These are phyloP conservation scores for Clytia hemisphaerica DNA, from an alignment of 30 jellyfish, hydroid and myxozoan genomes.

Conservation along the genomic window DNA sequence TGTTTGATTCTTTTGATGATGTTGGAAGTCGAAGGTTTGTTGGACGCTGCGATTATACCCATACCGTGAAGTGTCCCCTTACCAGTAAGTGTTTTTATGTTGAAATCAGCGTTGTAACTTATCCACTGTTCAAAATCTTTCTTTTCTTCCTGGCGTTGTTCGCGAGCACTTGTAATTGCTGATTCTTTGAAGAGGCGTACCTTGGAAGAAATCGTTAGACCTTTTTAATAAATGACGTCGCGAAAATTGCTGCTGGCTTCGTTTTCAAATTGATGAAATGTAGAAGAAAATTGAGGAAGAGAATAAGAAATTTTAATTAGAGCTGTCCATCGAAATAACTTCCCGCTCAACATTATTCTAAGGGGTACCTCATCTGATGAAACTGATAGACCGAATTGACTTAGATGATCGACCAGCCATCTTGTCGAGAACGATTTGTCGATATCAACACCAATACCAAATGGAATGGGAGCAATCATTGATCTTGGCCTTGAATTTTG, in stretches of 20 bases:
- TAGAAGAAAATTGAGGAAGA: too few relatives aligned
- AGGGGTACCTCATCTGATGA: slow-evolving; percentile 47
- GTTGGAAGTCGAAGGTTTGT: slow-evolving; percentile 23
- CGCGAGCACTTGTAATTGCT: slow-evolving; percentile 17
- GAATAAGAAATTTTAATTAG: too few relatives aligned
- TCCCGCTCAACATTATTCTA: too few relatives aligned
- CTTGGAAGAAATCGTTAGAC: too few relatives aligned
- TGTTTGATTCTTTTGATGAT: slow-evolving; percentile 9
- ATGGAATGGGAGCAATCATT: slow-evolving; percentile 40
- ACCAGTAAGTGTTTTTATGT: slow-evolving; percentile 30
- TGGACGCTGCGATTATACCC: slow-evolving; percentile 38
- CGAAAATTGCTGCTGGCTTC: too few relatives aligned
- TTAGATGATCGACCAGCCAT: slow-evolving; percentile 37
- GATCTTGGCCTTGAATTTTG: slow-evolving; percentile 52
- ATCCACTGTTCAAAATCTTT: slow-evolving; percentile 31
- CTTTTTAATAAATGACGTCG: too few relatives aligned
- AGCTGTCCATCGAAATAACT: too few relatives aligned
- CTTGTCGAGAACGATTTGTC: slow-evolving; percentile 42
- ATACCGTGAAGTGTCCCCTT: slow-evolving; percentile 49
- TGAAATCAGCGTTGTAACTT: slow-evolving; percentile 48
- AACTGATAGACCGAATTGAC: slow-evolving; percentile 43
- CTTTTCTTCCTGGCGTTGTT: neutral
- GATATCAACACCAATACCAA: slow-evolving; percentile 49
- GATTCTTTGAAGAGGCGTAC: slow-evolving; percentile 51
- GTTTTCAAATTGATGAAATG: too few relatives aligned